Evolutionary conservation across 2,888 invertebrate species (phyloP).

Genomic region (Aporophyla lueneburgensis): DNA sequence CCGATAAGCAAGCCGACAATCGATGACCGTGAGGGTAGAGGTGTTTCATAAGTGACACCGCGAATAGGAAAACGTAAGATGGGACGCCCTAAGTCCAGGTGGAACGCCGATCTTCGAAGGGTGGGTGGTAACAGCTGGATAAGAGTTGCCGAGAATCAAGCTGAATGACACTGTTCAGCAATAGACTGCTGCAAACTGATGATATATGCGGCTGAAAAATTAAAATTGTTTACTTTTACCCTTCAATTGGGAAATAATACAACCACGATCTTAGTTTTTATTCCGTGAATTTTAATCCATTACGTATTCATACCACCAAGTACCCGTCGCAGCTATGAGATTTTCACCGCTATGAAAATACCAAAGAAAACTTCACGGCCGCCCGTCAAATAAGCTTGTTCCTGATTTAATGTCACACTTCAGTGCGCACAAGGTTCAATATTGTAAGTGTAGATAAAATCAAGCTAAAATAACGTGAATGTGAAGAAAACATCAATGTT

Average conservation of each 20-base stretch:
- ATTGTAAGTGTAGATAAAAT: not conserved
- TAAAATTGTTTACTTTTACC: too few relatives aligned
- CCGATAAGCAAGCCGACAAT: too few relatives aligned
- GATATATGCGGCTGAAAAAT: too few relatives aligned
- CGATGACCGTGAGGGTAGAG: too few relatives aligned
- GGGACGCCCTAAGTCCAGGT: too few relatives aligned
- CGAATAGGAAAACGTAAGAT: too few relatives aligned
- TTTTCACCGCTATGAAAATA: slow-evolving; percentile 23
- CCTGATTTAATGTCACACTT: slow-evolving; percentile 33
- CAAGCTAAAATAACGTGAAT: not conserved
- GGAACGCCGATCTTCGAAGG: too few relatives aligned
- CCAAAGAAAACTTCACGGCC: slow-evolving; percentile 22
- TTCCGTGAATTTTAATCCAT: not conserved
- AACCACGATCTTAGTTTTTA: not conserved
- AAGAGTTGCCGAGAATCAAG: too few relatives aligned
- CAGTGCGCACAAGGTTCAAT: slow-evolving; percentile 27
- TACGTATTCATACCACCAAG: not conserved
- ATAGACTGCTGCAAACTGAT: too few relatives aligned
- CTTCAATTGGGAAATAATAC: not conserved
- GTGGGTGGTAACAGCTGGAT: too few relatives aligned
- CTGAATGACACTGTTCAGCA: too few relatives aligned
- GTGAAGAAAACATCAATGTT: not conserved
- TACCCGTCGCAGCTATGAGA: not conserved
- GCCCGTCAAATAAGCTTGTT: slow-evolving; percentile 12
- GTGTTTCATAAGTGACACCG: too few relatives aligned